phyloP scores from a whole-genome alignment of 2,888 invertebrate species.

The Gnatocerus cornutus region DNA sequence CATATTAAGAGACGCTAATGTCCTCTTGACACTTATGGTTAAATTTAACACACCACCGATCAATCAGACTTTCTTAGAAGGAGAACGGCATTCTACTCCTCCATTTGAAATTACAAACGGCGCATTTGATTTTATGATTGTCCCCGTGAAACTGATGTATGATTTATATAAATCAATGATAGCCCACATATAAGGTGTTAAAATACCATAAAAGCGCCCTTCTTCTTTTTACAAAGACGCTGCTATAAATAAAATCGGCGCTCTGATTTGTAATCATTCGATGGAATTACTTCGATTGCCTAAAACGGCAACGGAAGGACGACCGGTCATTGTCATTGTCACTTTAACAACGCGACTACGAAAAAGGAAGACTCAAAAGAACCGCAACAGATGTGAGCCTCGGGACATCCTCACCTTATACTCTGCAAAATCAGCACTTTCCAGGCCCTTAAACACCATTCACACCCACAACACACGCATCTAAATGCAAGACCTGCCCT shows the following conservation, averaged over 20 bases:
- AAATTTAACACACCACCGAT: constrained; percentile 36
- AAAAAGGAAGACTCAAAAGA: constrained; percentile 54
- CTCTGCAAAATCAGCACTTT: constrained; percentile 63
- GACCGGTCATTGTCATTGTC: constrained; percentile 39
- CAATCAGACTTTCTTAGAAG: constrained; percentile 25
- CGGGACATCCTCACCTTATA: constrained; percentile 59
- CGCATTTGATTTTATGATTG: constrained; percentile 41
- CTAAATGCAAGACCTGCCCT: constrained; percentile 64
- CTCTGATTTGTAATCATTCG: constrained; percentile 32
- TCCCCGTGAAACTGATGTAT: constrained; percentile 30
- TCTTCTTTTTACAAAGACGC: constrained; percentile 11
- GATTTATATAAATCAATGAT: constrained; percentile 43
- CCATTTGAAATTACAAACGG: constrained; percentile 39
- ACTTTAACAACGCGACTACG: constrained; percentile 42
- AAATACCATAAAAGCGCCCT: constrained; percentile 31
- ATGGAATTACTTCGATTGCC: constrained; percentile 29
- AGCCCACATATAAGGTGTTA: constrained; percentile 42
- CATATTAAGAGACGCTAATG: constrained; percentile 45
- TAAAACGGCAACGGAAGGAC: constrained; percentile 43
- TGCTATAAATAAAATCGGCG: constrained; percentile 36
- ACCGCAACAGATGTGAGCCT: constrained; percentile 63
- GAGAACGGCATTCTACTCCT: constrained; percentile 30
- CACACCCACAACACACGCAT: constrained; percentile 62
- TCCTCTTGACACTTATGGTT: constrained; percentile 45
- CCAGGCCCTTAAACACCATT: constrained; percentile 59